A percentile compares a stretch with the other conserved stretches of the same genome.
Conservation (phyloP, 30 jellyfish, hydroid and myxozoan species). For the Aurelia aurita region DNA sequence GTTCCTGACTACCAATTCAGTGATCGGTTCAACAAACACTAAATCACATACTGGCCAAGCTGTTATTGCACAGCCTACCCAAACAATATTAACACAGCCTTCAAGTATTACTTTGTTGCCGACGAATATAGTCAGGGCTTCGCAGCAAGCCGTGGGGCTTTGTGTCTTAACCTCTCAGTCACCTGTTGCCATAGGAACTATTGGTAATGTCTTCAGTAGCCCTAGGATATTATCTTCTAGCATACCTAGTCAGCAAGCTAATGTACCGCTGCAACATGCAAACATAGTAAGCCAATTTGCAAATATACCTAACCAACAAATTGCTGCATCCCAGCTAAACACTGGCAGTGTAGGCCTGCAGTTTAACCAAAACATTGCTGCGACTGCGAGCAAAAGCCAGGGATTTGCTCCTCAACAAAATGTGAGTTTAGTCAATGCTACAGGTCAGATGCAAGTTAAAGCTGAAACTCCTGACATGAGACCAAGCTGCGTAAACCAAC, state of each 20-base stretch:
- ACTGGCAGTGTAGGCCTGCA: not conserved
- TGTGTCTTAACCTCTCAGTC: constrained; percentile 18
- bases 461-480: not conserved
- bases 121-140: not conserved
- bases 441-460: not conserved
- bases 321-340: not conserved
- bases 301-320: not conserved
- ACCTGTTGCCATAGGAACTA: not conserved
- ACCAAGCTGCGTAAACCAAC: constrained; percentile 15
- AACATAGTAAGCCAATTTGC: not conserved
- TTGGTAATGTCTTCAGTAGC: not conserved
- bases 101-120: constrained; percentile 34
- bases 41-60: constrained; percentile 44
- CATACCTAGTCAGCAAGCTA: not conserved
- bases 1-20: constrained; percentile 1
- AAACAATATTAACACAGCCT: constrained; percentile 1
- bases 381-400: not conserved
- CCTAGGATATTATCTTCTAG: not conserved
- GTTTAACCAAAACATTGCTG: not conserved
- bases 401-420: not conserved
- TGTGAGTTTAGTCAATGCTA: not conserved
- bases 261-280: not conserved
- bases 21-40: constrained; percentile 38
- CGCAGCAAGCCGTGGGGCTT: constrained; percentile 23
- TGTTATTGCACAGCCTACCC: not conserved